Base-by-base conservation (phyloP, 2,888 invertebrate genomes). In the Acanthosepion lycidas region DNA sequence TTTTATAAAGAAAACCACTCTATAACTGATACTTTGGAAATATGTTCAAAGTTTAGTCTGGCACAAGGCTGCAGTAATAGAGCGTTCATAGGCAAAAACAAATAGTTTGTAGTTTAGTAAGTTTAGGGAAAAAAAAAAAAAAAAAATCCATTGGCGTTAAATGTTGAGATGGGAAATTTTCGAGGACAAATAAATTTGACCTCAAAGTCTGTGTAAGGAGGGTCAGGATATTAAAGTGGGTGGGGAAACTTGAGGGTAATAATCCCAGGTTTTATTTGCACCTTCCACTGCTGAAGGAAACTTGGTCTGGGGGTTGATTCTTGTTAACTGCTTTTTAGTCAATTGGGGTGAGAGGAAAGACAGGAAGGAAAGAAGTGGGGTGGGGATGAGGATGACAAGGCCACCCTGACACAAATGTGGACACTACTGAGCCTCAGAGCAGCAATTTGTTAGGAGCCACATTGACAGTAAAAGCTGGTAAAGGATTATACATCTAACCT, bases 401-500 rank as follows among this genome's bases (percentile, higher is more conserved):
- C 78, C 78, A n/a, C 78, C 78, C 78, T 78, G 78, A 78, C 78
- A 78, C 78, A 78, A 78, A 78, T 78, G n/a, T 78, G 78, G 78
- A 78, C 78, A 78, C 78, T 78, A n/a, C 78, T 78, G n/a, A 78
- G n/a, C n/a, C 78, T 78, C 78, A 78, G 18, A n/a, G 78, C 78
- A 78, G 78, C 78, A 78, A 78, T 78, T 78, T 78, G 78, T 78
- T 78, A n/a, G 33, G 78, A 78, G 78, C n/a, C 78, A 78, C 78
- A n/a, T 5, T 78, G 78, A 78, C 78, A 78, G 78, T 78, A 78
- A 78, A 78, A 78, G 78, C 78, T 78, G 33, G 78, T 15, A 78
- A 78, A 78, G n/a, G 78, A 78, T 78, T 78, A 78, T 78, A 78
- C n/a, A 1, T 33, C 12, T 78, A n/a, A 78, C 78, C n/a, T 78